Conservation (phyloP, 2,797 vertebrate species). For the Rhinatrema bivittatum region DNA sequence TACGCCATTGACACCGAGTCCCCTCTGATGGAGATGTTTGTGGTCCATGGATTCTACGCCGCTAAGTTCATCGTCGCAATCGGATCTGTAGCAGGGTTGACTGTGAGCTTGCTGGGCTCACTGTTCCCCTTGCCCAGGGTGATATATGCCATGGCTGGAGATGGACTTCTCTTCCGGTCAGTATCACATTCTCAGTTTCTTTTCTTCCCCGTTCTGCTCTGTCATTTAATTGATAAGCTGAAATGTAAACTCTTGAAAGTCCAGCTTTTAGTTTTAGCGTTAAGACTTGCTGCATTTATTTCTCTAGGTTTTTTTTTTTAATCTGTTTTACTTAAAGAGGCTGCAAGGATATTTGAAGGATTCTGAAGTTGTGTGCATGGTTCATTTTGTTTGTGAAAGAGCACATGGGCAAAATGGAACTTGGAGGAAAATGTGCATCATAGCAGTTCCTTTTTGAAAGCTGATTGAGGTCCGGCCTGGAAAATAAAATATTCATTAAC, state of each 20-base stretch:
- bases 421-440: no score
- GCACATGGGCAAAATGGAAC: no score
- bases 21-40: slow-evolving; percentile 97
- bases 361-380: no score
- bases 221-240: background rate
- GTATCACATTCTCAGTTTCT: slow-evolving; percentile 1
- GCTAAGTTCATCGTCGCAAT: slow-evolving; percentile 86
- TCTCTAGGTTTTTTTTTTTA: background rate
- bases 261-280: background rate
- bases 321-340: background rate
- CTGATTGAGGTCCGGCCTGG: no score
- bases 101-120: slow-evolving; percentile 87
- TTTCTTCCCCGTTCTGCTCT: background rate
- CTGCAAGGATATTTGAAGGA: background rate
- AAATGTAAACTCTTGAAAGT: no score
- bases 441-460: no score
- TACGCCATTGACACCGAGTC: slow-evolving; percentile 84
- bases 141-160: slow-evolving; percentile 93
- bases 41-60: slow-evolving; percentile 73
- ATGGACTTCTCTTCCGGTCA: slow-evolving; percentile 93
- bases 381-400: no score
- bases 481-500: no score
- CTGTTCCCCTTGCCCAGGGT: slow-evolving; percentile 94
- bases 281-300: background rate
- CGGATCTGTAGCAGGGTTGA: slow-evolving; percentile 83